Conservation (phyloP, 2,797 vertebrate genomes). For the Gallinago nigripennis region DNA sequence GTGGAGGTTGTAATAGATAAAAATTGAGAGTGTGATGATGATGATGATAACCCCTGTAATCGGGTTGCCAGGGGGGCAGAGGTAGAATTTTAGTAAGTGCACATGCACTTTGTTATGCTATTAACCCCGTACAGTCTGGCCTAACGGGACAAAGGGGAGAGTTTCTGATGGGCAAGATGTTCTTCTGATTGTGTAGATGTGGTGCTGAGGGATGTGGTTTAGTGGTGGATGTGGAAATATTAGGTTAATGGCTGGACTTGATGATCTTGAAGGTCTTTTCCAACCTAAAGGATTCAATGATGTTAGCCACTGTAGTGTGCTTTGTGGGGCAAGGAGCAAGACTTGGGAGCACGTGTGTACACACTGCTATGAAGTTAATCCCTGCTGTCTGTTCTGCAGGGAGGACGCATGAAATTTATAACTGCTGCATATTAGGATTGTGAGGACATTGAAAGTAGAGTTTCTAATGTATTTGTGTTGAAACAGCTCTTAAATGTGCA, state of each 20-base stretch:
- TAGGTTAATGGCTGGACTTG: background rate
- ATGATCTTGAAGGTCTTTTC: background rate
- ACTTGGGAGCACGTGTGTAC: background rate
- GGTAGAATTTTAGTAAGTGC: background rate
- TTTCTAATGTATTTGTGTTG: background rate
- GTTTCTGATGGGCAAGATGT: background rate
- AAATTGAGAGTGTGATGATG: background rate
- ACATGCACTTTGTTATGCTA: background rate
- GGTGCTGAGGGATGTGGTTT: background rate
- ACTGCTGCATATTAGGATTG: background rate
- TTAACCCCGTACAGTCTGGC: background rate
- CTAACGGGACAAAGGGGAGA: background rate
- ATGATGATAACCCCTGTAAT: background rate
- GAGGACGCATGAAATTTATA: background rate
- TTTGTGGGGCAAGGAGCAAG: background rate
- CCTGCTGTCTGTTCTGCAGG: background rate
- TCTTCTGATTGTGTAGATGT: background rate
- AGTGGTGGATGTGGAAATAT: background rate
- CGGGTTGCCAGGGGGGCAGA: background rate
- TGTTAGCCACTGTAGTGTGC: background rate
- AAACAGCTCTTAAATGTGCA: background rate
- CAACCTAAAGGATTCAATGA: background rate
- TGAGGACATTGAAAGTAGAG: background rate
- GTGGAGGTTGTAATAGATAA: background rate
- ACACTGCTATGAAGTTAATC: background rate